Evolutionary conservation across 2,797 vertebrate genomes (phyloP).

Genomic region (Falco naumanni): DNA sequence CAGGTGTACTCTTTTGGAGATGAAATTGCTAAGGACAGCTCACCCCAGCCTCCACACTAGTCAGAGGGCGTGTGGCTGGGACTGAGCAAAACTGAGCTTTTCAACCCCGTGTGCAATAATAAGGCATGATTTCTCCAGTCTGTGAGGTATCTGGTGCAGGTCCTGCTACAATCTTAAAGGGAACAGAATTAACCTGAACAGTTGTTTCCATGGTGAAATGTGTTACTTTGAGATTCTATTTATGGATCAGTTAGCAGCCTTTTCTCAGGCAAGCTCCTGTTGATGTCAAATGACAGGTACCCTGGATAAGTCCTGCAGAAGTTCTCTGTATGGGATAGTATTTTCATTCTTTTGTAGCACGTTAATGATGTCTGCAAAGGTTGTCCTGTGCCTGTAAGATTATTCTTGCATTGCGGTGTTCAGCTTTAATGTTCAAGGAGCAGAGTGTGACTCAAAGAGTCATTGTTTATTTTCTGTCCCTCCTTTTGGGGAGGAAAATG

Average conservation of each 20-base stretch:
- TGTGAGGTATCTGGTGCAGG: background rate
- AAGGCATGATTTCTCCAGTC: background rate
- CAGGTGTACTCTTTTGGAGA: background rate
- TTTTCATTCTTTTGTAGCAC: background rate
- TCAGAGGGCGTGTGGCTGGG: background rate
- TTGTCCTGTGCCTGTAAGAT: background rate
- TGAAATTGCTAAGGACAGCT: background rate
- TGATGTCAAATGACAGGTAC: background rate
- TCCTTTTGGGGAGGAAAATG: background rate
- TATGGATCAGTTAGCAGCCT: conserved; percentile 7
- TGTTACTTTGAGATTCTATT: conserved; percentile 15
- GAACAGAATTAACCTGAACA: conserved; percentile 30
- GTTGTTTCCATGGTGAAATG: conserved; percentile 65
- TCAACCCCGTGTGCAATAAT: background rate
- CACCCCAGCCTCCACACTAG: background rate
- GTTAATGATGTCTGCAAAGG: background rate
- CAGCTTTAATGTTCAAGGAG: background rate
- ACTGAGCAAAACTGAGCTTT: background rate
- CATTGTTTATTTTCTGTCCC: background rate
- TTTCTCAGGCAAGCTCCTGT: background rate
- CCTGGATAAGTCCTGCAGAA: background rate
- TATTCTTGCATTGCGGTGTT: background rate
- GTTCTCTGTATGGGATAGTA: background rate
- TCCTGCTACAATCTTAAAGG: background rate
- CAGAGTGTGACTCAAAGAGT: background rate